These are phyloP conservation scores for Thamnophis elegans DNA, from an alignment of 2,797 vertebrate genomes.

Conservation along the genomic window DNA sequence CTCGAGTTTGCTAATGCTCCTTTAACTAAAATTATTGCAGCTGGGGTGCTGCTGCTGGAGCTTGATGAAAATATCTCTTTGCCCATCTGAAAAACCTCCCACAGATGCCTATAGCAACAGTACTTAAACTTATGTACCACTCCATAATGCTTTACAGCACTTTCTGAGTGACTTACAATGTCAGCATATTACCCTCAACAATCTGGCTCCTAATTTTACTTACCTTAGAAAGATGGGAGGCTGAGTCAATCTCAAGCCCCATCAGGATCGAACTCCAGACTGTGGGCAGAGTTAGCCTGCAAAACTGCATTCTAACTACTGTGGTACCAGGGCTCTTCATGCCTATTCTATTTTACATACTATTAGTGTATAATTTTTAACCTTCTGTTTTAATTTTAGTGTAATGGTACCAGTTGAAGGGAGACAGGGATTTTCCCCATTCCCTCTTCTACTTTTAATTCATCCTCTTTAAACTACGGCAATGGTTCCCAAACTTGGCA, in stretches of 20 bases:
- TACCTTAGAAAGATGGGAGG: neutral
- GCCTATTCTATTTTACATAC: neutral
- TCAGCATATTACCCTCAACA: neutral
- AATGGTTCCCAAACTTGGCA: too few species aligned
- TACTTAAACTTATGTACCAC: neutral
- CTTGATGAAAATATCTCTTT: neutral
- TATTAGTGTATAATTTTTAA: neutral
- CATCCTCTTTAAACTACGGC: neutral
- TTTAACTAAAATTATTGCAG: neutral
- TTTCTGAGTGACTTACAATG: neutral
- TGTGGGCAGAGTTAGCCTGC: neutral
- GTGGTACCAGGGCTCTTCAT: neutral
- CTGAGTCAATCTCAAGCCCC: neutral
- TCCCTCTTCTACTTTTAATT: neutral
- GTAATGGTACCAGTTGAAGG: neutral
- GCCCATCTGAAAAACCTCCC: neutral
- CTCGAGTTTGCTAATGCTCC: neutral
- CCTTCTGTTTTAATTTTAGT: neutral
- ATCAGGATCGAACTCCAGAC: neutral
- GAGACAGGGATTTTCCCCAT: neutral
- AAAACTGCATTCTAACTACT: neutral
- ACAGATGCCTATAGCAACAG: neutral
- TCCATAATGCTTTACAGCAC: neutral
- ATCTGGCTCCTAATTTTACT: neutral
- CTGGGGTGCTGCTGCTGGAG: neutral